Conservation (phyloP, 1,140 invertebrate genomes). For the Drosophila insularis region DNA sequence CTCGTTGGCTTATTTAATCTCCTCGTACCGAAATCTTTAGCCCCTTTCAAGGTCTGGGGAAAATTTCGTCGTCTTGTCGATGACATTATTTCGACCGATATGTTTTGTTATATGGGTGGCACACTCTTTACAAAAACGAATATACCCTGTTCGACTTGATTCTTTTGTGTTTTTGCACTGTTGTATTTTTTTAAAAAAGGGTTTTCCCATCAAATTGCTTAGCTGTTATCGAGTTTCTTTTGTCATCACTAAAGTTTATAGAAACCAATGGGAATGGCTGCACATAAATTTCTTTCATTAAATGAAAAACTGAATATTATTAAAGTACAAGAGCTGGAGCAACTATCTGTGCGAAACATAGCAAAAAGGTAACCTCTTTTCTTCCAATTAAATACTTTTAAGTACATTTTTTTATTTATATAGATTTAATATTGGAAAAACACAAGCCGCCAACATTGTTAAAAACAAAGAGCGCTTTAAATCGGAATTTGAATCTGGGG, state of each 20-base stretch:
- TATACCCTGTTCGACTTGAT: too few species aligned
- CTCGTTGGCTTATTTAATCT: too few species aligned
- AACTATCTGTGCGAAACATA: not conserved
- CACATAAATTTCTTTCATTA: not conserved
- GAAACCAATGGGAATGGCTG: not conserved
- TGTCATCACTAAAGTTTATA: not conserved
- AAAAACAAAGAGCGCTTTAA: not conserved
- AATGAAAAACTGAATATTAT: not conserved
- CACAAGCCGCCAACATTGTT: not conserved
- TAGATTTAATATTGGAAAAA: conserved; percentile 1
- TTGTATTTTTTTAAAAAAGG: too few species aligned
- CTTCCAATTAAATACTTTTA: not conserved
- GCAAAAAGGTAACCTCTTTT: not conserved
- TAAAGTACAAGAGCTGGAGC: not conserved
- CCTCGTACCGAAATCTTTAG: too few species aligned
- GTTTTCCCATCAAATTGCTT: too few species aligned
- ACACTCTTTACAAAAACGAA: too few species aligned
- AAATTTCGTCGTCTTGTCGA: too few species aligned
- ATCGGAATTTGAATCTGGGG: not conserved
- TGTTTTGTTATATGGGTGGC: too few species aligned
- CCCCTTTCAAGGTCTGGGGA: too few species aligned
- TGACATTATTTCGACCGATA: too few species aligned
- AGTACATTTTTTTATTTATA: not conserved
- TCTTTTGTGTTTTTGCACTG: too few species aligned
- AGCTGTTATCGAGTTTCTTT: too few species aligned